Conservation (phyloP, 2,113 vertebrate species). For the Vulpes ferrilata region DNA sequence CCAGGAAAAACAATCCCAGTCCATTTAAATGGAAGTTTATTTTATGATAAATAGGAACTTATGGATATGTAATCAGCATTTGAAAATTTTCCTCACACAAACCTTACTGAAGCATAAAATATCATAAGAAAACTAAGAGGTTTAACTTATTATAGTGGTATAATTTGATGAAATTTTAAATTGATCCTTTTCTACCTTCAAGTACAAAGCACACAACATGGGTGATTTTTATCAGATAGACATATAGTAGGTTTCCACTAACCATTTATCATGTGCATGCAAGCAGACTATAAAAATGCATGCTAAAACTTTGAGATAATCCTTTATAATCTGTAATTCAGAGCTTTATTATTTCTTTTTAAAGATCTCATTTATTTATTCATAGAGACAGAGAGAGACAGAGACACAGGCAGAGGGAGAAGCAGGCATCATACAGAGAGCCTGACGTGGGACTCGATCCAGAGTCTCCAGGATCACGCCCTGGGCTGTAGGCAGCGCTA, state of each 20-base stretch:
- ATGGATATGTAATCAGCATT: neutral
- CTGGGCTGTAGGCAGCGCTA: too few species aligned
- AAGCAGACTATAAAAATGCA: neutral
- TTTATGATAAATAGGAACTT: conserved; percentile 15
- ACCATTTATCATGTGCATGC: conserved; percentile 4
- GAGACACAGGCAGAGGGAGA: too few species aligned
- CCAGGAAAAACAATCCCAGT: neutral
- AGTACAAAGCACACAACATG: neutral
- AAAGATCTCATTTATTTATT: too few species aligned
- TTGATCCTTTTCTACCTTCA: conserved; percentile 58
- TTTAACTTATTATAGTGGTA: conserved; percentile 48
- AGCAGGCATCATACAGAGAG: too few species aligned
- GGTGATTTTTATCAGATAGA: neutral
- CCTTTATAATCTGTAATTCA: neutral
- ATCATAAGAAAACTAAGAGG: conserved; percentile 35
- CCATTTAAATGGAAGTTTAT: conserved; percentile 26
- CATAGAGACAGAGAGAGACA: too few species aligned
- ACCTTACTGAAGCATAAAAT: conserved; percentile 53
- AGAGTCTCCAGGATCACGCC: too few species aligned
- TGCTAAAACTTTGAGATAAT: neutral
- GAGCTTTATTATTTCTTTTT: neutral
- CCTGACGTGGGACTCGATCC: too few species aligned
- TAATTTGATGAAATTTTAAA: conserved; percentile 43
- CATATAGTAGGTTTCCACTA: neutral
- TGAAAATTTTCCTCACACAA: conserved; percentile 48